phyloP scores from a whole-genome alignment of 2,888 invertebrate genomes.

The Resseliella maxima region DNA sequence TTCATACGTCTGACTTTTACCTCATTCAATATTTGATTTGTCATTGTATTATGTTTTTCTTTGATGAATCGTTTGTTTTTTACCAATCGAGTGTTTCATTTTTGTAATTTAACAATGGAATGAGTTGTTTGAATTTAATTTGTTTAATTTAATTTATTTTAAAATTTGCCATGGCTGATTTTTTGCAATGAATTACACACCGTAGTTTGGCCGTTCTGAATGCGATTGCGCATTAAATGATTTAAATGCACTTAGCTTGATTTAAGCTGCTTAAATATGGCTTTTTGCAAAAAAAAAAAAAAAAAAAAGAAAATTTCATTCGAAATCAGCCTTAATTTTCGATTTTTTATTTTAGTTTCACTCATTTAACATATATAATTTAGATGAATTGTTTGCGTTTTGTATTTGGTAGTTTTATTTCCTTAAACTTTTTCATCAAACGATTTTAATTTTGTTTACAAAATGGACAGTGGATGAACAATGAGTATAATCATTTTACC shows the following conservation, averaged over 20 bases:
- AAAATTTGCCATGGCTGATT: conserved; percentile 18
- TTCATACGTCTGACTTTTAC: neutral
- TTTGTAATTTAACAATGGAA: neutral
- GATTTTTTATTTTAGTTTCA: neutral
- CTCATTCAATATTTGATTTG: conserved; percentile 17
- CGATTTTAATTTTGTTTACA: no score
- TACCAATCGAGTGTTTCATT: neutral
- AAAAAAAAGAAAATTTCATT: neutral
- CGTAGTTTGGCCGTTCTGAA: neutral
- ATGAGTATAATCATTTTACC: no score
- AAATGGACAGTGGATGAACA: no score
- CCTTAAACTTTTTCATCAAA: no score
- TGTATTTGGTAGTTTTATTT: neutral
- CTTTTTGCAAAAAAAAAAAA: neutral
- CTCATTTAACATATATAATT: neutral
- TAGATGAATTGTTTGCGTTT: conserved; percentile 26
- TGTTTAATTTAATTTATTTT: neutral
- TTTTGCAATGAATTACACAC: neutral
- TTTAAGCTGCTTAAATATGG: neutral
- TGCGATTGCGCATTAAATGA: neutral
- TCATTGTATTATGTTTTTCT: conserved; percentile 30
- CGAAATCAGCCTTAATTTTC: neutral
- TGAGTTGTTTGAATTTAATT: neutral
- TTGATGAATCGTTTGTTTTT: neutral
- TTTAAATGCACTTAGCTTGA: neutral